phyloP scores from a whole-genome alignment of 2,888 invertebrate species.

The Dione juno region DNA sequence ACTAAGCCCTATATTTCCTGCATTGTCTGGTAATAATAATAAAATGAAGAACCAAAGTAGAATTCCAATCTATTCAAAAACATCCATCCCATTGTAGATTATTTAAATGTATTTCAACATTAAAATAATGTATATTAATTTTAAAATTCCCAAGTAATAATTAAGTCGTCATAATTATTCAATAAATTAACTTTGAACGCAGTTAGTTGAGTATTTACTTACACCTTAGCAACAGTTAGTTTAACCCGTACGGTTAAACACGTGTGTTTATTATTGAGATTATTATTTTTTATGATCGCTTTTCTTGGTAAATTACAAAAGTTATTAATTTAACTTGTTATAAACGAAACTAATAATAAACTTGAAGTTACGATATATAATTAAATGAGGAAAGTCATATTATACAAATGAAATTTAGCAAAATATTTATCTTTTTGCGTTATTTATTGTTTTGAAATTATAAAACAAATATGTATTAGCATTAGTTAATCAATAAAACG shows the following conservation, averaged over 20 bases:
- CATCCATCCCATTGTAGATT: too few relatives aligned
- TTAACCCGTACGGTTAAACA: too few relatives aligned
- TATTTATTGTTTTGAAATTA: too few relatives aligned
- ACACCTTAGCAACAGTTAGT: neutral
- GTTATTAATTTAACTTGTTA: neutral
- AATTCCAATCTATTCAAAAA: too few relatives aligned
- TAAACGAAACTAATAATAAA: too few relatives aligned
- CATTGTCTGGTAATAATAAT: too few relatives aligned
- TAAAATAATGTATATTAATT: conserved; percentile 6
- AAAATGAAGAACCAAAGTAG: too few relatives aligned
- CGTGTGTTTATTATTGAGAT: neutral
- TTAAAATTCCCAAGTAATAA: neutral
- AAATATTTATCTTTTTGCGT: too few relatives aligned
- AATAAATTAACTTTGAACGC: conserved; percentile 1
- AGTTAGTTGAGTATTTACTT: neutral
- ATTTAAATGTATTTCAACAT: neutral
- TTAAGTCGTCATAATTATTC: neutral
- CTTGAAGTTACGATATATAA: too few relatives aligned
- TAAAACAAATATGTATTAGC: neutral
- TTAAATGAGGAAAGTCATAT: too few relatives aligned
- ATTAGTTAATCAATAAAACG: neutral
- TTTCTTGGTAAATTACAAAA: conserved; percentile 1
- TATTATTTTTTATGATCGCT: neutral
- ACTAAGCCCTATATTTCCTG: too few relatives aligned
- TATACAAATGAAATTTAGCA: too few relatives aligned